Evolutionary conservation across 1,140 invertebrate genomes (phyloP), one percentile per base, ranked within the genome.

Genomic region (Nymphalis io): DNA sequence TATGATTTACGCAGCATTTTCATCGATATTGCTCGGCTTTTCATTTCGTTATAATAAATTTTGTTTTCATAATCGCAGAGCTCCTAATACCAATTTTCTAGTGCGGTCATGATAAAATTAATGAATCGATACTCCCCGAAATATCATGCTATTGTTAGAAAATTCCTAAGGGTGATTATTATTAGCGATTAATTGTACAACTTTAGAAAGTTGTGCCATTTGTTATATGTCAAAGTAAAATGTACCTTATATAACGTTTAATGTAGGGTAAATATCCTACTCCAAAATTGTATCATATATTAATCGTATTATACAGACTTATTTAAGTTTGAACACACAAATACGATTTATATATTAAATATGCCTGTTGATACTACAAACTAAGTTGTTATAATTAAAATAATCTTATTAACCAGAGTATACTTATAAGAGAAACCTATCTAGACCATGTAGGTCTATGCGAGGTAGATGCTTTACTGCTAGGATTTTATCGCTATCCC

Each of bases 151-250:
- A 73, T 75, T 80, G 74, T 80, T 61, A 67, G 68, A 60, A 70
- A 80, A 81, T 82, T 80, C 79, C 80, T 81, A 69, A 60, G 61
- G 44, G 78, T 83, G 82, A 86, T 84, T 82, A 83, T 82, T 79
- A 76, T 79, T 78, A 86, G 38, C 46, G 60, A 67, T 53, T 67
- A 38, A 67, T 67, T 67, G 65, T 60, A 60, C 42, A 44, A 60
- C 38, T 60, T 60, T 60, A 44, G 10, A 23, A 44, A 40, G 59
- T 40, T 60, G 12, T 44, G 59, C 59, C 59, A 44, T 60, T 60
- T 60, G 44, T 60, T 60, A 60, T 44, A 60, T 60, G 23, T 55
- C 51, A 27, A 23, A 21, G 51, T 23, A 55, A 23, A 55, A 21
- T 13, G 21, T 55, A 15, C 21, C 51, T 33, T 51, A 51, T 51